Base-by-base conservation (phyloP, 2,888 invertebrate genomes). In the Autographa gamma region DNA sequence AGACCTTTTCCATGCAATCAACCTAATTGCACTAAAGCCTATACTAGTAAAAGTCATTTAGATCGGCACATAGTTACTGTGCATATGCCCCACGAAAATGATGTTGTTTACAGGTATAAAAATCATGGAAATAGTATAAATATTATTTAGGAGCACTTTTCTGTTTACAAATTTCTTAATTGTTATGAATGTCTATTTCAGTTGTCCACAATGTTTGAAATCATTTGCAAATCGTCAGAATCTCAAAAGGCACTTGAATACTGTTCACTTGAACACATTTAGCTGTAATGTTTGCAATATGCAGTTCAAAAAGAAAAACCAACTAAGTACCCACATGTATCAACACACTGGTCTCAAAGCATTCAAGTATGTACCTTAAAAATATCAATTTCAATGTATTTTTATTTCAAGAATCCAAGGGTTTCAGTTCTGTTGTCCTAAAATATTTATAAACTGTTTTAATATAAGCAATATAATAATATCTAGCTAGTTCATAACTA, bases 11-110 rank as follows among this genome's bases (percentile, higher is more conserved):
- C 91, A 32, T 97, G 97, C 79, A 85, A 89, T 16, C 92, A 96
- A 82, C 92, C 94, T n/a, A 95, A 95, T 52, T 97, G 97, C 80
- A 83, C 85, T 6, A 97, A 97, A 86, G 92, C 96, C 0, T 97
- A 97, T 74, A 95, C 96, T 2, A 97, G 95, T 80, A 93, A 96
- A 69, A 96, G 96, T 13, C 97, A 97, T 85, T 89, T 97, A 63
- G 96, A 96, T 84, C 95, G 97, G 0, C 97, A 97, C 80, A 83
- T 94, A 60, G 92, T 94, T 60, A 94, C 88, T 64, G 92, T 89
- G 4, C 96, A 96, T 81, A 92, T 93, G 77, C 89, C 91, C 60
- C 78, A 79, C 58, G 86, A 86, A 72, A 85, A 79, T 52, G 88
- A 90, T 82, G 80, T 91, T 69, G 75, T 93, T 25, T 91, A 90